These are phyloP conservation scores for Python bivittatus DNA, from an alignment of 2,113 vertebrate genomes.

Conservation along the genomic window DNA sequence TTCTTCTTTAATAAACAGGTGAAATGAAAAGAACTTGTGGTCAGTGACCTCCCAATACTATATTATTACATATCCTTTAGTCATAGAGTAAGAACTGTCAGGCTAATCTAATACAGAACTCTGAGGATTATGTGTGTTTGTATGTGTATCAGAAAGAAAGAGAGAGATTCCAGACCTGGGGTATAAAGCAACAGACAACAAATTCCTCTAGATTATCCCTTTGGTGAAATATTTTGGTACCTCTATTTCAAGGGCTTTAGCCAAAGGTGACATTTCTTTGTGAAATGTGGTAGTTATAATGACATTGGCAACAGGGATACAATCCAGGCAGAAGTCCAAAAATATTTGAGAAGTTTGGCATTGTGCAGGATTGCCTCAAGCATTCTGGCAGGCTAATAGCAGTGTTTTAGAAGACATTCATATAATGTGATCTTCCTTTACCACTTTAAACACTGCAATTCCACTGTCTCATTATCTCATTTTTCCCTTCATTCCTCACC, in stretches of 20 bases:
- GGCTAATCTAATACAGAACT: not conserved
- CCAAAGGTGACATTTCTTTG: not conserved
- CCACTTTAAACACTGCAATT: not conserved
- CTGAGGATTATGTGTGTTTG: not conserved
- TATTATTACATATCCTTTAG: not conserved
- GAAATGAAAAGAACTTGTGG: not conserved
- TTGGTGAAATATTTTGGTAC: not conserved
- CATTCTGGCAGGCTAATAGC: not conserved
- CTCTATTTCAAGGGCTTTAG: not conserved
- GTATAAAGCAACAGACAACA: not conserved
- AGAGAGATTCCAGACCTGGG: not conserved
- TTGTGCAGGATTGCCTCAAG: constrained; percentile 3
- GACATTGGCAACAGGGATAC: rapidly evolving
- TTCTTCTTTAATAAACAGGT: not conserved
- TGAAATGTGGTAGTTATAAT: not conserved
- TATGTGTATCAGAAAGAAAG: not conserved
- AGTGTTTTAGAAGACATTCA: not conserved
- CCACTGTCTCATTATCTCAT: not conserved
- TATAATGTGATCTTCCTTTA: not conserved
- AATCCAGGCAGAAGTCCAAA: not conserved
- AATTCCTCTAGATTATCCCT: not conserved
- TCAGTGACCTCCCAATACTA: too few relatives aligned
- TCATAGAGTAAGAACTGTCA: not conserved
- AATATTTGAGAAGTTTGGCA: not conserved
- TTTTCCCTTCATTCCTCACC: not conserved